Percentiles rank a stretch among this genome's conserved stretches.
These are phyloP conservation scores for Physocephala rufipes DNA, from an alignment of 2,888 invertebrate genomes.

Conservation along the genomic window DNA sequence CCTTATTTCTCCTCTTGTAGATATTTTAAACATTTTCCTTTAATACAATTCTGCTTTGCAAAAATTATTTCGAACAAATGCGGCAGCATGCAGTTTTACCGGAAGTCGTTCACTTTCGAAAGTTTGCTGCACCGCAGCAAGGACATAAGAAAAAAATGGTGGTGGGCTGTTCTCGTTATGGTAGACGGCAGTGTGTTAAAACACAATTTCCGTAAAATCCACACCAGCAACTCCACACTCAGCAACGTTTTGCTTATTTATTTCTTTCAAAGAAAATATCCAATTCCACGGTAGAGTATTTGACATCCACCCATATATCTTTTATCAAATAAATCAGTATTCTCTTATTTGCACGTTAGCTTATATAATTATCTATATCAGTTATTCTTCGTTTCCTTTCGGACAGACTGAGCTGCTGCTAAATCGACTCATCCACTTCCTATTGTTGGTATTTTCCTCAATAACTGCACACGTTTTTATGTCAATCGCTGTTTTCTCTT, in stretches of 20 bases:
- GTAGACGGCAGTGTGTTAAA: background rate
- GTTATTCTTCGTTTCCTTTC: background rate
- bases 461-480: constrained; percentile 15
- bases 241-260: constrained; percentile 15
- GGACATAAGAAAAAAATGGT: constrained; percentile 18
- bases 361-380: constrained; percentile 42
- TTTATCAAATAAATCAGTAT: constrained; percentile 24
- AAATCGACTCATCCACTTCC: constrained; percentile 20
- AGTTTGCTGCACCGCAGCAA: constrained; percentile 6
- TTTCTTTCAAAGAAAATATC: constrained; percentile 6
- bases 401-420: constrained; percentile 11
- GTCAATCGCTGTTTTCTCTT: constrained; percentile 9
- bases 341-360: constrained; percentile 36
- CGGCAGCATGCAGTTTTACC: constrained; percentile 18
- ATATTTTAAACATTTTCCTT: constrained; percentile 40
- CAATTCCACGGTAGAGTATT: too few species aligned
- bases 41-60: constrained; percentile 21
- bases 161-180: background rate
- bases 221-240: too few species aligned
- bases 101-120: background rate
- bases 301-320: background rate
- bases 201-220: constrained; percentile 2
- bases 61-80: constrained; percentile 13
- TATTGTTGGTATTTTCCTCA: background rate
- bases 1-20: constrained; percentile 26